These are phyloP conservation scores for Dipodomys merriami DNA, from an alignment of 2,113 vertebrate genomes.

Conservation along the genomic window DNA sequence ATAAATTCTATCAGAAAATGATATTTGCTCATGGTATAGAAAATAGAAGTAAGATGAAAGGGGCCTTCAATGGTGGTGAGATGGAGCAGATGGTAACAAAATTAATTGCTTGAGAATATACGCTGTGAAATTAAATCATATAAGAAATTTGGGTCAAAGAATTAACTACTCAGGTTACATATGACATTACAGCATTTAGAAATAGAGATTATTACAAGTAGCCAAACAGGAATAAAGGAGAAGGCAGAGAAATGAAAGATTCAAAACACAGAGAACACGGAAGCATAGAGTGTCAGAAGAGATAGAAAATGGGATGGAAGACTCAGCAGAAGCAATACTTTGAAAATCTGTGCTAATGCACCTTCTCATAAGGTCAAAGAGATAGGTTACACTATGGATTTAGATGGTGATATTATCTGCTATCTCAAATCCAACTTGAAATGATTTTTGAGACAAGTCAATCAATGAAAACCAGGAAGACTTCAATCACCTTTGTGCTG, in stretches of 20 bases:
- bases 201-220: too few relatives aligned
- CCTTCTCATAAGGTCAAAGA: neutral
- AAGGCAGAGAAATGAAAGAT: neutral
- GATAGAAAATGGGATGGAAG: neutral
- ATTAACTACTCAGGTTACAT: neutral
- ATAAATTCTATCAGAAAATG: neutral
- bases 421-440: conserved; percentile 9
- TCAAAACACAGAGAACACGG: neutral
- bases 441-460: neutral
- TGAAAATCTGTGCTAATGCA: neutral
- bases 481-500: neutral
- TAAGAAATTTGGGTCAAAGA: neutral
- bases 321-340: neutral
- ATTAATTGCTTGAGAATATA: neutral
- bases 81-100: neutral
- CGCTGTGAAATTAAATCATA: neutral
- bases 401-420: neutral
- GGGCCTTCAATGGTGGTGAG: neutral
- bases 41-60: neutral
- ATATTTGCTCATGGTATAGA: neutral
- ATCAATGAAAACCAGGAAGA: neutral
- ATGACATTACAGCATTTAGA: too few relatives aligned
- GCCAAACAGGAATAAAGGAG: neutral
- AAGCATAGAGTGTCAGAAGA: neutral
- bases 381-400: neutral